Evolutionary conservation across 2,113 vertebrate species (phyloP), one percentile per base, ranked within the genome.

Genomic region (Podarcis cretensis): DNA sequence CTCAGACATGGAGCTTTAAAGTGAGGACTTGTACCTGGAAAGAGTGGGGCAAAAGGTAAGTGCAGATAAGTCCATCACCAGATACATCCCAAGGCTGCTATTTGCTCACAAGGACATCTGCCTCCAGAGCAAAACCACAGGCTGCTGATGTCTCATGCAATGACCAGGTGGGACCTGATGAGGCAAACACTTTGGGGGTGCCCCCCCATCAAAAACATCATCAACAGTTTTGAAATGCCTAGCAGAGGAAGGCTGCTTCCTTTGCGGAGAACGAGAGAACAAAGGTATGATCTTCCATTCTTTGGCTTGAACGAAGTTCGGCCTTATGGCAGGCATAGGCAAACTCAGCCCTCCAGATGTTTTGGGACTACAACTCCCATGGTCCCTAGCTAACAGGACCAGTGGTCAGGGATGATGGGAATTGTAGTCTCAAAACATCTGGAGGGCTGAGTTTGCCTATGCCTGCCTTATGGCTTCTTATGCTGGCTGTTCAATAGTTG

Each of bases 81-180:
- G 59, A 63, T 63, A 20, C 59, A 20, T 18, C 59, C 59, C 25
- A 7, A 18, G 30, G 0, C 16, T 35, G 12, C 87, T 81, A 2
- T 84, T 23, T 30, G 89, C 92, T 87, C 27, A 21, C 3, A 90
- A 12, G 54, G 16, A 0, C 25, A 0, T 83, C 92, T 91, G 69
- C 89, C 10, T 37, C 0, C 77, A 78, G 88, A 81, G 83, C 23
- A 1, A 57, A 68, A 10, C 75, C 1, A 5, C 1, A 82, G 90
- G 83, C 75, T 13, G 69, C 69, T 63, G 57, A 2, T 84, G 92
- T 89, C 91, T 87, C 94, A 89, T n/a, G 0, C 23, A 27, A 86
- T 83, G 89, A 68, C 84, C 87, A 57, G 54, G n/a, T n/a, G 27
- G 86, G 77, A 86, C 89, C 81, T 59, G 54, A 48, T 63, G 13